Conservation (phyloP, 1,140 invertebrate species). For the Orchesella cincta region DNA sequence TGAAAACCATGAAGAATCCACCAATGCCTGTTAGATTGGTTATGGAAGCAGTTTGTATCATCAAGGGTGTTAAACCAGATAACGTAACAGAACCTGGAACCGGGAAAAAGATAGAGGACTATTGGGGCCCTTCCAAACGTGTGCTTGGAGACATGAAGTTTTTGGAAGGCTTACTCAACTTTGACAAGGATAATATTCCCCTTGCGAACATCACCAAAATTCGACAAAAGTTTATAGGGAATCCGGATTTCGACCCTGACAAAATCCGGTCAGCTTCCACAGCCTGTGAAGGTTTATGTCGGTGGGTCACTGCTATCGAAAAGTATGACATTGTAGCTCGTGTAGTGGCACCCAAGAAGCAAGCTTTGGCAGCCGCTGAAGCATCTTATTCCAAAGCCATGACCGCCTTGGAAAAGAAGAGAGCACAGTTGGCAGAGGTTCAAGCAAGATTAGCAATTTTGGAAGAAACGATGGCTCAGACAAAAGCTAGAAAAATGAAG, state of each 20-base stretch:
- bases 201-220: slow-evolving; percentile 79
- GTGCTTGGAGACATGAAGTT: slow-evolving; percentile 89
- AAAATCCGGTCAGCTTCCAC: slow-evolving; percentile 72
- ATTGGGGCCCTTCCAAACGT: slow-evolving; percentile 89
- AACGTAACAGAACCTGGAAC: slow-evolving; percentile 71
- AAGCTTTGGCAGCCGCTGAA: slow-evolving; percentile 75
- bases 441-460: slow-evolving; percentile 68
- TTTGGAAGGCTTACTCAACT: slow-evolving; percentile 77
- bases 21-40: slow-evolving; percentile 89
- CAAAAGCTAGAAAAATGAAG: slow-evolving; percentile 57
- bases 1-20: slow-evolving; percentile 97
- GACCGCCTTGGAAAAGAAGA: slow-evolving; percentile 69
- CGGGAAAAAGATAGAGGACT: slow-evolving; percentile 85
- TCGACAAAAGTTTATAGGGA: slow-evolving; percentile 73
- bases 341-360: slow-evolving; percentile 81
- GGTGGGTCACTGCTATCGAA: slow-evolving; percentile 88
- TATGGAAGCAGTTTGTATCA: slow-evolving; percentile 94
- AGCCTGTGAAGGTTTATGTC: slow-evolving; percentile 71
- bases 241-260: slow-evolving; percentile 89
- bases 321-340: slow-evolving; percentile 91
- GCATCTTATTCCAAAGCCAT: slow-evolving; percentile 67
- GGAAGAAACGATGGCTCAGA: slow-evolving; percentile 67
- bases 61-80: slow-evolving; percentile 85
- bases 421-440: slow-evolving; percentile 70
- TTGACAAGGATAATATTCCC: slow-evolving; percentile 90